phyloP scores from a whole-genome alignment of 2,888 invertebrate genomes.

The Euphydryas editha region DNA sequence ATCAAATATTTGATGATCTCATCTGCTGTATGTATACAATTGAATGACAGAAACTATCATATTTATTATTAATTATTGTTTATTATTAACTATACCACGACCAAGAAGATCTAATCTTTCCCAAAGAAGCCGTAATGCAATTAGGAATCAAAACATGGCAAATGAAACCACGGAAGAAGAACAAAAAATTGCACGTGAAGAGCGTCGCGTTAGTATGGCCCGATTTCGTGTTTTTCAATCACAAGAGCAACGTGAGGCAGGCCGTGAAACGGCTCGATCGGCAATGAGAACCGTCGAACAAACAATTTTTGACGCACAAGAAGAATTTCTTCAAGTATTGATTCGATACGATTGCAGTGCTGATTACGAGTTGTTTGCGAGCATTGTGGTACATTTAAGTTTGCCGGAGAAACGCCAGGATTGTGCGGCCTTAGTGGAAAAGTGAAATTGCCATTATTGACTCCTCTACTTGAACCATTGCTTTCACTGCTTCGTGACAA shows the following conservation, averaged over 20 bases:
- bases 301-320: too few species aligned
- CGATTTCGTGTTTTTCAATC: conserved; percentile 49
- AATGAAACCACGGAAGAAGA: not conserved
- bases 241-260: conserved; percentile 49
- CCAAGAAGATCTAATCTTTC: conserved; percentile 43
- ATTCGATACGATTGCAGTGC: too few species aligned
- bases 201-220: conserved; percentile 50
- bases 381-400: conserved; percentile 49
- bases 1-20: too few species aligned
- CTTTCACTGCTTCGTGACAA: conserved; percentile 46
- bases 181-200: conserved; percentile 44
- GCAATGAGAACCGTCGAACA: too few species aligned
- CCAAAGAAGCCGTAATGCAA: conserved; percentile 36
- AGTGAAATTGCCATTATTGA: conserved; percentile 47
- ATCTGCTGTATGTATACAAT: too few species aligned
- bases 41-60: too few species aligned
- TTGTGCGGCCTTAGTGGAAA: conserved; percentile 49
- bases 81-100: conserved; percentile 30
- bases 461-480: conserved; percentile 48
- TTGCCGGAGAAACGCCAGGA: conserved; percentile 47
- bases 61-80: too few species aligned
- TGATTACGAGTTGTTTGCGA: conserved; percentile 47
- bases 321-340: too few species aligned
- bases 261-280: too few species aligned
- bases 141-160: not conserved